Evolutionary conservation across 2,113 vertebrate species (phyloP), one percentile per base, ranked within the genome.

Genomic region (Corythornis cristatus): DNA sequence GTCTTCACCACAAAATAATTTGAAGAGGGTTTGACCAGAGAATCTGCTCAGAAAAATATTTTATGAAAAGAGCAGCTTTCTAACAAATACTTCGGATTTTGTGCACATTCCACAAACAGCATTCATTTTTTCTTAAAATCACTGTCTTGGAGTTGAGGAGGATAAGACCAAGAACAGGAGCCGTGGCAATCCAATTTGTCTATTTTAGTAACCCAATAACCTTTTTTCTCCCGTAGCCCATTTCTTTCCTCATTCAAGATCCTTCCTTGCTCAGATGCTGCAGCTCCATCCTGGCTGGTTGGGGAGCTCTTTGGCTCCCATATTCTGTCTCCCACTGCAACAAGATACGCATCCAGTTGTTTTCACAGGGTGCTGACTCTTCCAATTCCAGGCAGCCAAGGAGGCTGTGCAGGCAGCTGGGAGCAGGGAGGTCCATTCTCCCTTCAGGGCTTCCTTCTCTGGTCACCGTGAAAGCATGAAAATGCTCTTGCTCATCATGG

Each of bases 91-190:
- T 50, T 72, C 67, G 50, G 71, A 74, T 87, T 87, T 89, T 50
- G 25, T 68, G 6, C 61, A 37, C 2, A 1, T 68, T 87, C 21
- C 78, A 65, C 58, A 62, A 2, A 37, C 9, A 61, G 58, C 58
- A 87, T 43, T 70, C 12, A 10, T 61, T 91, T 92, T 65, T 51
- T 85, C 66, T 82, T 56, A 65, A 51, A 91, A 86, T 50, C 58
- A 50, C 43, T 79, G 13, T 57, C 45, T 84, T 46, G 45, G 35
- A 89, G 43, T 40, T 43, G 77, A 81, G 26, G 33, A 53, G 31
- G 43, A 46, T 74, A 82, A 78, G 23, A 64, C 19, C 31, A 84
- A 89, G 33, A 89, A 46, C n/a, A 81, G 62, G 53, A 91, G 26
- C 37, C 12, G 46, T 7, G 6, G 58, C 62, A 89, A 61, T 68